phyloP scores from a whole-genome alignment of 2,797 vertebrate genomes.

The Melanotaenia trifasciata region DNA sequence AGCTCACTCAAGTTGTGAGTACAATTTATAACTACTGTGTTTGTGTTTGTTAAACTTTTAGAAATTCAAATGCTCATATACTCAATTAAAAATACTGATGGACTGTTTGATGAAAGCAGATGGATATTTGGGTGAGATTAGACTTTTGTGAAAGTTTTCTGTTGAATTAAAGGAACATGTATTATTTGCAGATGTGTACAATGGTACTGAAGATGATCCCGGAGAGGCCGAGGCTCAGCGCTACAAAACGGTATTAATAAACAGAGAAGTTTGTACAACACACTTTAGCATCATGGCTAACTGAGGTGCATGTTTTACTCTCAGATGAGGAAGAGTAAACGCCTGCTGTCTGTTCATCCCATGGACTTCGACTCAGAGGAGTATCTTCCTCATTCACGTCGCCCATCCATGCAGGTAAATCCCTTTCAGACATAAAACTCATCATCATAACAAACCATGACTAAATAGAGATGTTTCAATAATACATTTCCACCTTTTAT shows the following conservation, averaged over 20 bases:
- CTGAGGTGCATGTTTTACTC: not conserved
- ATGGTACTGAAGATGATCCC: constrained; percentile 79
- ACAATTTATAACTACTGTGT: too few relatives aligned
- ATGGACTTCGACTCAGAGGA: constrained; percentile 92
- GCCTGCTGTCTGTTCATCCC: constrained; percentile 90
- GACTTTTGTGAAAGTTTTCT: not conserved
- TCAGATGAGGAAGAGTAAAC: constrained; percentile 89
- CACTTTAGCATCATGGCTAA: not conserved
- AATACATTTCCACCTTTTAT: too few relatives aligned
- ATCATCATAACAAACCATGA: too few relatives aligned
- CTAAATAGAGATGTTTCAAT: too few relatives aligned
- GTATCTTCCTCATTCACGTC: constrained; percentile 81
- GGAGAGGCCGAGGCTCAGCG: constrained; percentile 78
- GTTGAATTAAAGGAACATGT: not conserved
- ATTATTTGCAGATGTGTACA: constrained; percentile 65
- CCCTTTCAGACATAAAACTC: not conserved
- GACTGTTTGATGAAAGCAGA: too few relatives aligned
- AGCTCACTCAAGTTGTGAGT: too few relatives aligned
- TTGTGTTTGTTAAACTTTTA: too few relatives aligned
- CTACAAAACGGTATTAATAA: constrained; percentile 80
- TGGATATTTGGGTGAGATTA: too few relatives aligned
- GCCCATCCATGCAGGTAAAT: constrained; percentile 80
- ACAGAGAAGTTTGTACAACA: not conserved
- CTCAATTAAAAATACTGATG: too few relatives aligned
- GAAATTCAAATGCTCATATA: too few relatives aligned